Evolutionary conservation across 2,113 vertebrate species (phyloP).

Genomic region (Solea senegalensis): DNA sequence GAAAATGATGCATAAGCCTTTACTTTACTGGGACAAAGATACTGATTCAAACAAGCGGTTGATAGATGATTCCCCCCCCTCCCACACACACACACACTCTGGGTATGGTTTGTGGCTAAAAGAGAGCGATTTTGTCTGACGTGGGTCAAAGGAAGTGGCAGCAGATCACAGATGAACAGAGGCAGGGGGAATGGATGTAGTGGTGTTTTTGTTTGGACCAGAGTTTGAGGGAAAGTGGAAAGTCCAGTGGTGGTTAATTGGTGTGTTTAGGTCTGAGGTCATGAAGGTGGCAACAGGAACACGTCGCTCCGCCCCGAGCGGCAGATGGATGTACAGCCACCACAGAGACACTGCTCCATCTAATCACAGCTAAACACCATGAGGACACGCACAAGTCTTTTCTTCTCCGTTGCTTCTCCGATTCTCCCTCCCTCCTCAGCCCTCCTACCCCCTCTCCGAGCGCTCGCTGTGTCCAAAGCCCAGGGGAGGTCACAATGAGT

Average conservation of each 20-base stretch:
- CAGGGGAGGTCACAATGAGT: conserved; percentile 70
- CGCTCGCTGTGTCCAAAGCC: conserved; percentile 55
- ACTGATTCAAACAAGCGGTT: too few relatives aligned
- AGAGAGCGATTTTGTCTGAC: conserved; percentile 32
- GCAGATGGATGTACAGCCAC: conserved; percentile 60
- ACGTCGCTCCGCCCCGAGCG: conserved; percentile 54
- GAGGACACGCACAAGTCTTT: conserved; percentile 69
- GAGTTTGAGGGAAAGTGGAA: conserved; percentile 61
- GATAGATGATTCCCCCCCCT: too few relatives aligned
- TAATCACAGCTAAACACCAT: conserved; percentile 78
- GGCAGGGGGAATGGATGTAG: conserved; percentile 32
- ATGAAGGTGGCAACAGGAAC: conserved; percentile 69
- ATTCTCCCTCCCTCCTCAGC: conserved; percentile 27
- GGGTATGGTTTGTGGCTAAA: conserved; percentile 12
- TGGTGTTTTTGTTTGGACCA: conserved; percentile 68
- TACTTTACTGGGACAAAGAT: too few relatives aligned
- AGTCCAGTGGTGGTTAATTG: conserved; percentile 76
- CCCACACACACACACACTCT: too few relatives aligned
- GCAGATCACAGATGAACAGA: conserved; percentile 54
- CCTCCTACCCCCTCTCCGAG: conserved; percentile 30
- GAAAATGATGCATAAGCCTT: too few relatives aligned
- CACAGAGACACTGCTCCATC: conserved; percentile 61
- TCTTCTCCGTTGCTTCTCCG: conserved; percentile 45
- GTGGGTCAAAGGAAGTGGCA: conserved; percentile 48
- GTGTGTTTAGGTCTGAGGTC: conserved; percentile 72